phyloP scores from a whole-genome alignment of 2,888 invertebrate species.

The Clunio marinus region DNA sequence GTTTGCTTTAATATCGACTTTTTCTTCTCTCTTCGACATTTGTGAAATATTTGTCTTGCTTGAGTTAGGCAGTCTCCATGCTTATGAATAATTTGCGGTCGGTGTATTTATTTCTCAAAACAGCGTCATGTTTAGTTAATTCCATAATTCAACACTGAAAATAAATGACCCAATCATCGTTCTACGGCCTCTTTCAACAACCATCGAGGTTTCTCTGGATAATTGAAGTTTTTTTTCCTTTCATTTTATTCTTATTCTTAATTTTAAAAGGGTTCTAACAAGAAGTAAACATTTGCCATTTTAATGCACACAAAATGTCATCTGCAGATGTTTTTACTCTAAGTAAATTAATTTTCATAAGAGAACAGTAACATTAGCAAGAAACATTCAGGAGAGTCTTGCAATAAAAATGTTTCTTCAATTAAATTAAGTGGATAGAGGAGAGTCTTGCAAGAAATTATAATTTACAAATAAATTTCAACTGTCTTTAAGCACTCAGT shows the following conservation, averaged over 20 bases:
- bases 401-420: not conserved
- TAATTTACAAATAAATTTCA: too few species aligned
- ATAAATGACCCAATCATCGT: not conserved
- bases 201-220: too few species aligned
- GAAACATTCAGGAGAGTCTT: too few species aligned
- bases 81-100: constrained; percentile 40
- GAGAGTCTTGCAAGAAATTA: too few species aligned
- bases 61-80: constrained; percentile 27
- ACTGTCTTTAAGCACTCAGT: too few species aligned
- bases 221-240: too few species aligned
- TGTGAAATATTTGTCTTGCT: too few species aligned
- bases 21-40: constrained; percentile 4
- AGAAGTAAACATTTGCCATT: too few species aligned
- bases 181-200: too few species aligned
- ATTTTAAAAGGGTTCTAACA: too few species aligned
- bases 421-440: not conserved
- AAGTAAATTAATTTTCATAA: not conserved
- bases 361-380: not conserved
- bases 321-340: not conserved
- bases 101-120: not conserved
- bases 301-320: not conserved
- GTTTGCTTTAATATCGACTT: constrained; percentile 7
- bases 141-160: not conserved
- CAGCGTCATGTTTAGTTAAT: not conserved
- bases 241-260: too few species aligned